These are phyloP conservation scores for Melinaea marsaeus DNA, from an alignment of 2,888 invertebrate genomes.

Conservation along the genomic window DNA sequence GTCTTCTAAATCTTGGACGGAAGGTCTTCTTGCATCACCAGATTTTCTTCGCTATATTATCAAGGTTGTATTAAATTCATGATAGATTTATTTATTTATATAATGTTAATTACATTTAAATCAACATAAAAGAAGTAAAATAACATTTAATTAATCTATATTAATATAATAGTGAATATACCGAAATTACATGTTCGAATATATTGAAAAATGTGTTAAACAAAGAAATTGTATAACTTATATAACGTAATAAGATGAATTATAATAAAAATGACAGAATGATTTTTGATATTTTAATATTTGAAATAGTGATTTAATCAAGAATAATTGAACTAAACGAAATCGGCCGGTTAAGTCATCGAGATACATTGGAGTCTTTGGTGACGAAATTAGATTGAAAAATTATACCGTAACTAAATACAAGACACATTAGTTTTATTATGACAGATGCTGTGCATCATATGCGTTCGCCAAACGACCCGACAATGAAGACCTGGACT, in stretches of 20 bases:
- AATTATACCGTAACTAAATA: constrained; percentile 42
- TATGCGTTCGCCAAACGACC: constrained; percentile 58
- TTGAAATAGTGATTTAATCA: neutral
- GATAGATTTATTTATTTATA: neutral
- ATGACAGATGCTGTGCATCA: constrained; percentile 60
- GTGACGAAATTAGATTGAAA: constrained; percentile 40
- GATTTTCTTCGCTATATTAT: constrained; percentile 87
- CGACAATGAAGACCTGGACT: constrained; percentile 56
- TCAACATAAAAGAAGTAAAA: constrained; percentile 30
- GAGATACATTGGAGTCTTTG: constrained; percentile 32
- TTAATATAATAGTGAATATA: neutral
- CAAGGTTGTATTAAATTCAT: constrained; percentile 29
- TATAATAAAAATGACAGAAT: too few species aligned
- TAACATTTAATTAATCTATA: neutral
- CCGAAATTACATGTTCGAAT: neutral
- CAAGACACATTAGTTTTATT: constrained; percentile 54
- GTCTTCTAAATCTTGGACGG: constrained; percentile 93
- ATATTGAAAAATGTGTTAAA: neutral
- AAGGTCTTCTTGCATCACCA: constrained; percentile 92
- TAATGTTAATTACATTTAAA: constrained; percentile 54
- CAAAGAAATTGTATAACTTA: too few species aligned
- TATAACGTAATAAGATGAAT: too few species aligned
- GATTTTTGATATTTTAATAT: too few species aligned
- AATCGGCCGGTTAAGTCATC: constrained; percentile 31
- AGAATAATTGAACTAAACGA: neutral